Base-by-base conservation (phyloP, 2,888 invertebrate genomes). In the Acrobasis repandana region DNA sequence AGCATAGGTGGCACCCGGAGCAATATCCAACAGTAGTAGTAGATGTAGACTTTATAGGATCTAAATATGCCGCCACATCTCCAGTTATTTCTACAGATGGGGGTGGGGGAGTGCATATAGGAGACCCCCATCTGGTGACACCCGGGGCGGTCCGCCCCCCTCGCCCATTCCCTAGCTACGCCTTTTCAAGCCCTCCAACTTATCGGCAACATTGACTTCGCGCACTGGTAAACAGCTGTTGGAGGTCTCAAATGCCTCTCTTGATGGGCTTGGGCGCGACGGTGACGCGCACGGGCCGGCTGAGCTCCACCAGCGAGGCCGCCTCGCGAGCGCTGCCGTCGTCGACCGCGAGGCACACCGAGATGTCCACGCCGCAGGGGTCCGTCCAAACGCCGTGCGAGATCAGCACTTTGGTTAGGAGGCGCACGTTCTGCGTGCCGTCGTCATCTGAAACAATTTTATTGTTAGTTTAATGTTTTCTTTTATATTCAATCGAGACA, bases 381-480 rank as follows among this genome's bases (percentile, higher is more conserved):
- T 98, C 98, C 61, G 97, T 97, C 97, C 97, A 97, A 18, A 97
- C 97, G 71, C 96, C 96, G 85, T 98, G 97, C 0, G 98, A 98
- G 28, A 99, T 93, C 49, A 98, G 89, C 11, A 98, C 97, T 0
- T 96, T 97, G 0, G 98, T 98, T 36, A 97, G 93, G 20, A 99
- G 91, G 14, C 98, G 93, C 67, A 94, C 92, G 79, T 94, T 93
- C 63, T 93, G 91, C 0, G 93, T 94, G 67, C 92, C 91, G 69
- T 92, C 91, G 5, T 90, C 88, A 63, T 93, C 94, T 93, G 83
- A 11, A 77, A 81, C 64, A 61, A 65, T 62, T 58, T 20, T 38
- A n/a, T 38, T 18, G 28, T 28, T 6, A 28, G 28, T 28, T n/a
- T 20, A 20, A 2, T 20, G 4, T 20, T 20, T 2, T 20, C 4